Base-by-base conservation (phyloP, 2,888 invertebrate species). In the Ctena decussata region DNA sequence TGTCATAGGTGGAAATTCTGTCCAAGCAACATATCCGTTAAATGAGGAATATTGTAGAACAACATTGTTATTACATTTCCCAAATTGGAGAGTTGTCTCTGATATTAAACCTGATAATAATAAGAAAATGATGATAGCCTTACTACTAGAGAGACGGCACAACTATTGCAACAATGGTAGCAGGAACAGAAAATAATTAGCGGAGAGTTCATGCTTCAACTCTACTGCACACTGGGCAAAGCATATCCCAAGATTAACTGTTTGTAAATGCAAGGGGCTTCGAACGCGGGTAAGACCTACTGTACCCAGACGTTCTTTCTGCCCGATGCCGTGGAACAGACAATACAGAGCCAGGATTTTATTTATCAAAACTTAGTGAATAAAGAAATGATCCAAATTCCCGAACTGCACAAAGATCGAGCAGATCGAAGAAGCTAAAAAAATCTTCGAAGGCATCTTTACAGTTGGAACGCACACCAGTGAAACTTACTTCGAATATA, bases 41-140 rank as follows among this genome's bases (percentile, higher is more conserved):
- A 49, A 11, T 5, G 11, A 60, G 15, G 90, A 90, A 75, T 81
- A 89, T 70, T 85, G 84, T 49, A 60, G 84, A 21, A 53, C 74
- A 8, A 79, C 49, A 73, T 82, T 90, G 8, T 37, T 89, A 18
- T 46, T 91, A 27, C 89, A 90, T 65, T 87, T 79, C 72, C 90
- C 89, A 30, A 86, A 87, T 37, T 91, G 86, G 91, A 18, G 86
- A 27, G 77, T 53, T 35, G 18, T 90, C 8, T 30, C 49, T 39
- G 90, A 90, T 39, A 89, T 90, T n/a, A 87, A 86, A 75, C 18
- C 35, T 46, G 41, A 72, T n/a, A 37, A 82, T 37, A 32, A n/a
- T n/a, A n/a, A n/a, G n/a, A n/a, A n/a, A n/a, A n/a, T 41, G 41
- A 41, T 15, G 41, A 41, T 41, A 15, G 12, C 8, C 8, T 53